Evolutionary conservation across 2,888 invertebrate genomes (phyloP), one percentile per base, ranked within the genome.

Genomic region (Gymnocheta viridis): DNA sequence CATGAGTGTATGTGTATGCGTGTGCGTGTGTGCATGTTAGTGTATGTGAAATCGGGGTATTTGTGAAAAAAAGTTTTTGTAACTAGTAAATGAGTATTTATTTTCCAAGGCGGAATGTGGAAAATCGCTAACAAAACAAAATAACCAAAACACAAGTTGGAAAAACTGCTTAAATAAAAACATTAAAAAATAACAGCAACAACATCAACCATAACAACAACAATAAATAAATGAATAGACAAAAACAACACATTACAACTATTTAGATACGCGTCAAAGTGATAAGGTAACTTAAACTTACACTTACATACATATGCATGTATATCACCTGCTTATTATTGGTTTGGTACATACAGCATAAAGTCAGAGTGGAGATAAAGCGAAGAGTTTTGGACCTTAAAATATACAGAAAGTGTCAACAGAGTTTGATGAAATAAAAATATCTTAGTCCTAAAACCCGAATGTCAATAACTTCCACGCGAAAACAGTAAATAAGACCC

Each of bases 91-190:
- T 64, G n/a, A n/a, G 24, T 38, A 38, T 29, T 2, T 64, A 29
- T 22, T 41, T 32, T 22, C 22, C 9, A 76, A 66, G 51, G 9
- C 19, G 87, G 86, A 87, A 86, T 85, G 85, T 86, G 85, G 86
- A 88, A 87, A 89, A 87, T 88, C 87, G 86, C 86, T 86, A 86
- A 85, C 85, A 82, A 82, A 84, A 67, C 62, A 85, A 76, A 81
- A 85, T 60, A 82, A 87, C 85, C 83, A 82, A 87, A 86, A 87
- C 85, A 78, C 64, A 82, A 76, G 1, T 38, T 2, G 22, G 47
- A 66, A 66, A 79, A 74, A 80, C 74, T 60, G 17, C 19, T 62
- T 56, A 78, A 73, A 79, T 74, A 51, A 70, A 47, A 83, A 74
- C 64, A 72, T 81, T 60, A 82, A 62, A 77, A 83, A 85, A 58